These are phyloP conservation scores for Acridotheres tristis DNA, from an alignment of 2,797 vertebrate species.

Conservation along the genomic window DNA sequence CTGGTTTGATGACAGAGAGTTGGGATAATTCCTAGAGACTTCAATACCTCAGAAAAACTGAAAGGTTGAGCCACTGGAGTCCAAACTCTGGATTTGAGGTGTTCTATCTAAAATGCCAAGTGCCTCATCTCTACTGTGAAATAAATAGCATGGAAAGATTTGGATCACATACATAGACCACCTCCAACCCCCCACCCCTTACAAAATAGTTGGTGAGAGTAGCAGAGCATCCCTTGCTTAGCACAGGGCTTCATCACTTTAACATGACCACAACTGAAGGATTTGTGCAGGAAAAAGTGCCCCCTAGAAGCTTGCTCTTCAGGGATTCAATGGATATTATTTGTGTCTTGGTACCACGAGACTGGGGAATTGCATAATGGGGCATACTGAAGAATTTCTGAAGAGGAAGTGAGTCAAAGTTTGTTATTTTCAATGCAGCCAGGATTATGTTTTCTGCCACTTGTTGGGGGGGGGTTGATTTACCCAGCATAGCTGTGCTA, in stretches of 20 bases:
- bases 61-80: not conserved
- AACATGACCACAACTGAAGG: not conserved
- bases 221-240: not conserved
- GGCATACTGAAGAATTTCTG: not conserved
- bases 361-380: not conserved
- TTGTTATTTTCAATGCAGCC: slow-evolving; percentile 32
- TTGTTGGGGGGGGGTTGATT: not conserved
- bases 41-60: not conserved
- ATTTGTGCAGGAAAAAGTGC: not conserved
- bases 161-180: not conserved
- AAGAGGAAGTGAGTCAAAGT: slow-evolving; percentile 45
- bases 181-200: no score
- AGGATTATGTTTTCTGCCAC: slow-evolving; percentile 11
- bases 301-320: not conserved
- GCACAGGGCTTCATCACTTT: not conserved
- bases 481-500: not conserved
- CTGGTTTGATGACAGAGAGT: not conserved
- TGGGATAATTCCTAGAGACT: not conserved
- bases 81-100: not conserved
- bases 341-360: not conserved
- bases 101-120: not conserved
- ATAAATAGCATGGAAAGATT: not conserved
- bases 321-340: not conserved
- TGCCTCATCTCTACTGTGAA: fast-evolving
- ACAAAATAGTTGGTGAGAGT: not conserved